Evolutionary conservation across 2,888 invertebrate genomes (phyloP), one percentile per base, ranked within the genome.

Genomic region (Melinaea marsaeus): DNA sequence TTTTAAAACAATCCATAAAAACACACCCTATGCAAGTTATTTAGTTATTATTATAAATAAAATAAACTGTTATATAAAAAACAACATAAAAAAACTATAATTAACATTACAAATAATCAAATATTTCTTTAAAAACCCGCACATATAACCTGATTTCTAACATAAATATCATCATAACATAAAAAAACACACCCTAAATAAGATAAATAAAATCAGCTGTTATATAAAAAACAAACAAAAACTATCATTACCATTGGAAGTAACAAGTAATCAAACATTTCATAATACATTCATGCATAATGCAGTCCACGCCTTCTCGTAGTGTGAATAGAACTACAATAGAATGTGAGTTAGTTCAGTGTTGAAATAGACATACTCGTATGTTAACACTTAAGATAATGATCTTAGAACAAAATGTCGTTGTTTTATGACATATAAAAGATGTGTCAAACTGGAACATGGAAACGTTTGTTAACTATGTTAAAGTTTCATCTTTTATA

Each of bases 291-390:
- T 37, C 37, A 51, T 60, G 59, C 55, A 69, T 67, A 65, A 66
- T 60, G 62, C 62, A 66, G 68, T 60, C 62, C 55, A 57, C 13
- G 35, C 7, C 32, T 57, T 47, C 48, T 54, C 58, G 60, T 57
- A 48, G 58, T 64, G 64, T 64, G 62, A 67, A 67, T 58, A 67
- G 60, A 55, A 66, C 55, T 42, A 62, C 61, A 62, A 61, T 58
- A 37, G 47, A 55, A 58, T 55, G 59, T 55, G 61, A 63, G 63
- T 60, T 62, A 58, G 57, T 61, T 55, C 46, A 65, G 37, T 65
- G 45, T 68, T 69, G 72, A 67, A 75, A 75, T 75, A 51, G 77
- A 62, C 60, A 58, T 61, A 22, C 22, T 22, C 22, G 22, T 54
- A 62, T 57, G 35, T 61, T 37, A 58, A 60, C 55, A 58, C 61